Evolutionary conservation across 1,140 invertebrate genomes (phyloP).

Genomic region (Branchinecta lynchi): DNA sequence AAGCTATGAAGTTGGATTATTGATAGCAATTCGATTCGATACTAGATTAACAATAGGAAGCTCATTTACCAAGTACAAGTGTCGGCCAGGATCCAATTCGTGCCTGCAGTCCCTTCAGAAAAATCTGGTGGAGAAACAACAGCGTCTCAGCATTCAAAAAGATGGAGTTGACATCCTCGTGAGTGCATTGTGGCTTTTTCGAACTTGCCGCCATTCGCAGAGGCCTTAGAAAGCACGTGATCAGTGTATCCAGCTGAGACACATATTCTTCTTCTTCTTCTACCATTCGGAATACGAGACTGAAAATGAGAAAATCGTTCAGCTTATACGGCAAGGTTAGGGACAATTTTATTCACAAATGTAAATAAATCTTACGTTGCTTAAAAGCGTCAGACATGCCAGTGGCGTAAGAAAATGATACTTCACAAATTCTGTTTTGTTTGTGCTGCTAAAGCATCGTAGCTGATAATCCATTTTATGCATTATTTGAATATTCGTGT

Average conservation of each 20-base stretch:
- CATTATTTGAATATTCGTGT: too few species aligned
- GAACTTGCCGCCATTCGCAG: slow-evolving; percentile 88
- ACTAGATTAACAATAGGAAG: neutral
- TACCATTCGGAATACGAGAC: slow-evolving; percentile 81
- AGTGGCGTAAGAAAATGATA: too few species aligned
- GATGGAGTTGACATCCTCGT: slow-evolving; percentile 89
- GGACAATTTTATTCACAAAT: too few species aligned
- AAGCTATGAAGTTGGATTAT: too few species aligned
- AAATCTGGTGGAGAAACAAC: slow-evolving; percentile 86
- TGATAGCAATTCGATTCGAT: too few species aligned
- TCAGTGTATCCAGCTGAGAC: slow-evolving; percentile 74
- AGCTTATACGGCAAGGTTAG: too few species aligned
- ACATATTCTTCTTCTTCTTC: slow-evolving; percentile 82
- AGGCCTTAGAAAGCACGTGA: slow-evolving; percentile 78
- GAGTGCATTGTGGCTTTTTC: slow-evolving; percentile 78
- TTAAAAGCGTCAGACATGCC: too few species aligned
- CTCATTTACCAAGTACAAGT: slow-evolving; percentile 53
- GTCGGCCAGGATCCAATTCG: slow-evolving; percentile 86
- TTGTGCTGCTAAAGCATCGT: too few species aligned
- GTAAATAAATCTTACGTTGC: too few species aligned
- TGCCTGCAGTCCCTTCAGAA: slow-evolving; percentile 79
- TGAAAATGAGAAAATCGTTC: too few species aligned
- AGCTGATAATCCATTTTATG: too few species aligned
- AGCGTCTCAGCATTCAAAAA: slow-evolving; percentile 89
- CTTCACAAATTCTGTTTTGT: too few species aligned